Evolutionary conservation across 64 coral and sea anemone genomes (phyloP), one percentile per base, ranked within the genome.

Genomic region (Orbicella faveolata): DNA sequence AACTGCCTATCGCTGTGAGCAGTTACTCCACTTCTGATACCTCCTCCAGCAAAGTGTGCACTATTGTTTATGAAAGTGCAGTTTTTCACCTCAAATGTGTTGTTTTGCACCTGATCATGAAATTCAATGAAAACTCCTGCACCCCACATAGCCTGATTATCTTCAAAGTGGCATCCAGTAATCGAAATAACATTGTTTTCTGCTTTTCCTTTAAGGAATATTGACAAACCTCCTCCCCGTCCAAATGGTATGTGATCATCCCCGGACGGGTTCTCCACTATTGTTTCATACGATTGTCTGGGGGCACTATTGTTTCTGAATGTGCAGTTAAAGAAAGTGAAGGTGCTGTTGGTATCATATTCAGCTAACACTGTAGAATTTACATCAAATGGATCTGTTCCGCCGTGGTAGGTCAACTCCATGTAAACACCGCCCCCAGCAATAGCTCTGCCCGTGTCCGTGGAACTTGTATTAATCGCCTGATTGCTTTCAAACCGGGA

Each of bases 191-290:
- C 10, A 75, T 82, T 87, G 75, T 88, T 88, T 15, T 33, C 37
- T 15, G 91, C 87, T 2, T 59, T 65, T 1, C 89, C 70, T 54
- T 87, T 87, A 19, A 96, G 14, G 54, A 93, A 93, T 33, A 90
- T 48, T 19, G 94, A 90, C 84, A 96, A 30, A 15, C 91, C 94
- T 1, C 91, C 89, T n/a, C 94, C 94, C 48, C 94, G 66, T 26
- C 76, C 80, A 76, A 93, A 93, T 9, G 84, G 88, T 61, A 79
- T 52, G 41, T 93, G 89, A 7, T 77, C 84, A 66, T 89, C 77
- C 9, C 86, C 90, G 2, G 62, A 34, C 59, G 83, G 83, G 19
- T 75, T 78, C 8, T 92, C 63, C 6, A 92, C 78, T 34, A 76
- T 44, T 20, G 77, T 88, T 65, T 9, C 12, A 80, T 87, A 80